phyloP scores from a whole-genome alignment of 2,888 invertebrate species.

The Callimorpha dominula region DNA sequence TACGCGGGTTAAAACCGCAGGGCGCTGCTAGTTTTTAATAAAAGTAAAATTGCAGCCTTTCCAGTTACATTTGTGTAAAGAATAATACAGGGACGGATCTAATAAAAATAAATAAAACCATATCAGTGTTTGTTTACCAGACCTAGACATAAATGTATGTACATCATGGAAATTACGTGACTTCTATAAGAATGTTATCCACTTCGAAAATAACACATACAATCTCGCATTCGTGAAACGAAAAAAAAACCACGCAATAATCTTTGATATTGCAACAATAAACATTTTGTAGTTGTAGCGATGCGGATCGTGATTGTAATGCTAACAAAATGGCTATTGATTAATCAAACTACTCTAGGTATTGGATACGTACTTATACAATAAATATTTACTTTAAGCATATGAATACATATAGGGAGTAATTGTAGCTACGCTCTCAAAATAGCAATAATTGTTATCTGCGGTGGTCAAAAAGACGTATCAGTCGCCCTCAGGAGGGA shows the following conservation, averaged over 20 bases:
- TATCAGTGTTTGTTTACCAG: no score
- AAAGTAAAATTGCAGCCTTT: no score
- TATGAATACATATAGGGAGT: no score
- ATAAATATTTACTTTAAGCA: neutral
- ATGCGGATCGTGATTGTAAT: constrained; percentile 1
- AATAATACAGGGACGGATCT: no score
- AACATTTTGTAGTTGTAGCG: neutral
- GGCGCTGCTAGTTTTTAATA: no score
- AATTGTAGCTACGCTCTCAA: neutral
- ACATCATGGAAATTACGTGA: no score
- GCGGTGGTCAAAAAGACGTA: neutral
- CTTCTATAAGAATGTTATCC: neutral
- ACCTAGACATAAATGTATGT: no score
- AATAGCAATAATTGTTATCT: neutral
- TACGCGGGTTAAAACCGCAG: no score
- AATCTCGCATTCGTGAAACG: neutral
- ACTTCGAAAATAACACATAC: neutral
- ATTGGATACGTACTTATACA: neutral
- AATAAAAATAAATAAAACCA: no score
- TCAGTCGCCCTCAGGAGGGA: neutral
- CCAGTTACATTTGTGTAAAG: no score
- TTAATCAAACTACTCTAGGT: neutral
- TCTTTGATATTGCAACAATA: neutral
- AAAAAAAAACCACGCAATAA: neutral
- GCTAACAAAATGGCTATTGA: neutral